Base-by-base conservation (phyloP, 1,140 invertebrate genomes). In the Zaprionus nigranus region DNA sequence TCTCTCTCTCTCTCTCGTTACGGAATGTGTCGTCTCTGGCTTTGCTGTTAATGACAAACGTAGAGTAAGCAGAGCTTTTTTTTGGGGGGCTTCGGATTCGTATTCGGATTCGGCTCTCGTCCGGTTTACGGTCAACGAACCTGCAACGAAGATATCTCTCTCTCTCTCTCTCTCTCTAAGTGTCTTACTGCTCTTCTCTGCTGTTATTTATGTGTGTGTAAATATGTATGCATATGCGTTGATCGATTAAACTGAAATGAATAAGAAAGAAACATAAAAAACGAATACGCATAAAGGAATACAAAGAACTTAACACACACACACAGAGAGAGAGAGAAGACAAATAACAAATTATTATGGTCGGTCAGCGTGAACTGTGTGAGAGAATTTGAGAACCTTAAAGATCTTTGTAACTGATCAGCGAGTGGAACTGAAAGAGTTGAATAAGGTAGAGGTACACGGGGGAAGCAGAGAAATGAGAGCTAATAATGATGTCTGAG, bases 71-170 rank as follows among this genome's bases (percentile, higher is more conserved):
- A 58, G 30, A 62, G 60, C 68, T 79, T 88, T 88, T 75, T 46
- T 40, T 40, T n/a, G 5, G 40, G n/a, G 7, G 40, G n/a, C 40
- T 43, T 43, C n/a, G 53, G 53, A 24, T 56, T 56, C 53, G 53
- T 15, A 30, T 85, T 75, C 60, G 86, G 73, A 66, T 87, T 66
- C 62, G 61, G 64, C 79, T 76, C 67, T 79, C 85, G 86, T 90
- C 83, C 82, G 87, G 87, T 82, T 90, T 90, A 90, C 85, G 85
- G 85, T 90, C 85, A 90, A 90, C 82, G 85, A 90, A 90, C 85
- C 85, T 83, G 62, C 77, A 46, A 24, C 73, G 74, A 80, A 71
- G 82, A 71, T 84, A 82, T 83, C 73, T 70, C 74, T 69, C 67
- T 56, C 72, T 22, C 24, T 5, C 24, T 5, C 17, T 34, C 26